A percentile compares a stretch with the other conserved stretches of the same genome.
These are phyloP conservation scores for Cromileptes altivelis DNA, from an alignment of 2,113 vertebrate genomes.

Conservation along the genomic window DNA sequence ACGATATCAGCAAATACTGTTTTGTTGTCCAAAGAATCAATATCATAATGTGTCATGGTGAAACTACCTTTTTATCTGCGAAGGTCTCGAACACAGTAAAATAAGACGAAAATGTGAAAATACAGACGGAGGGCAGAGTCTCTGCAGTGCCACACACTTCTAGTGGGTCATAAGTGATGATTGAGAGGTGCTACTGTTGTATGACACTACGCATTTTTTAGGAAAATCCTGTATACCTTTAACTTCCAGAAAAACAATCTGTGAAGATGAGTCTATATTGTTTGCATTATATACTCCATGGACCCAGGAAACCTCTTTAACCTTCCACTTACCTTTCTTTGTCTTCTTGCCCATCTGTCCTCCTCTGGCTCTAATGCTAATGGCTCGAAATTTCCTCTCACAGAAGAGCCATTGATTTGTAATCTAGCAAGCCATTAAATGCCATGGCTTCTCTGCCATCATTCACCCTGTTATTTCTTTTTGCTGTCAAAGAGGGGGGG, in stretches of 20 bases:
- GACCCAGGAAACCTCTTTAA: slow-evolving; percentile 18
- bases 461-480: slow-evolving; percentile 51
- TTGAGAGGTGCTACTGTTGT: no score
- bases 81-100: no score
- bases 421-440: slow-evolving; percentile 65
- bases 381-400: slow-evolving; percentile 31
- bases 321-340: slow-evolving; percentile 41
- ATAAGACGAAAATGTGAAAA: no score
- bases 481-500: slow-evolving; percentile 48
- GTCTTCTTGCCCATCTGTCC: slow-evolving; percentile 22
- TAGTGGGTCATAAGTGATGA: no score
- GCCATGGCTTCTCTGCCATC: slow-evolving; percentile 51
- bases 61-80: no score
- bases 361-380: slow-evolving; percentile 45
- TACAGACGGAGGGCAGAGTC: no score
- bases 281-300: neutral
- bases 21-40: no score
- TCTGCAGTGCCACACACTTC: no score
- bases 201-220: no score
- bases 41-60: no score
- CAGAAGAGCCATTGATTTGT: slow-evolving; percentile 68
- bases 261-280: neutral
- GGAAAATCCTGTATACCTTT: no score
- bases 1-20: no score
- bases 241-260: neutral